phyloP scores from a whole-genome alignment of 2,888 invertebrate genomes.

The Crepidodera aurea region DNA sequence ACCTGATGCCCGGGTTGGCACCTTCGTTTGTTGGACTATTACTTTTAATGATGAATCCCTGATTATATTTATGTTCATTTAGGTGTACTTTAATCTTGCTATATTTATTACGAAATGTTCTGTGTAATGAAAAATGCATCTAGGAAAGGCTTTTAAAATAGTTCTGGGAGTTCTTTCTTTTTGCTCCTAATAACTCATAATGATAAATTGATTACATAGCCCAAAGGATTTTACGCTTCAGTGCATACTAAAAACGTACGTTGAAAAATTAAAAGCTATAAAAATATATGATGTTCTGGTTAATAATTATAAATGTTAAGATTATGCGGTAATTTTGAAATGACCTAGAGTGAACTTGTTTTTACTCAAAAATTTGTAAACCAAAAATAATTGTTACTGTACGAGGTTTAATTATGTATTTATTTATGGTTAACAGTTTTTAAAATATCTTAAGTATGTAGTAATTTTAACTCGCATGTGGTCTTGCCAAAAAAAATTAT shows the following conservation, averaged over 20 bases:
- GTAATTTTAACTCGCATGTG: too few relatives aligned
- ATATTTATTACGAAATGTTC: not conserved
- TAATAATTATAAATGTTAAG: not conserved
- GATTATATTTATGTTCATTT: too few relatives aligned
- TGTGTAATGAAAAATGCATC: not conserved
- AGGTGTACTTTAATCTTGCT: too few relatives aligned
- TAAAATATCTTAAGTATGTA: too few relatives aligned
- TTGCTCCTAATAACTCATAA: slow-evolving; percentile 1
- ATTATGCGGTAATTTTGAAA: not conserved
- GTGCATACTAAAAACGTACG: not conserved
- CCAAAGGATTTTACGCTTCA: not conserved
- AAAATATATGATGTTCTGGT: not conserved
- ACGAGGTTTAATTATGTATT: too few relatives aligned
- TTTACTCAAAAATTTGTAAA: too few relatives aligned
- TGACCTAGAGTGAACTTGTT: not conserved
- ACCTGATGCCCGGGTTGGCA: too few relatives aligned
- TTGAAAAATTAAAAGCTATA: not conserved
- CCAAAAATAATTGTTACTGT: too few relatives aligned
- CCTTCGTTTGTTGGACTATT: too few relatives aligned
- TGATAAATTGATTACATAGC: slow-evolving; percentile 14
- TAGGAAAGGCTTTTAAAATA: not conserved
- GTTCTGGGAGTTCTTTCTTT: not conserved
- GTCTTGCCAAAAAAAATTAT: too few relatives aligned
- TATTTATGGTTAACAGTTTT: too few relatives aligned
- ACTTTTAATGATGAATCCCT: too few relatives aligned